phyloP scores from a whole-genome alignment of 2,888 invertebrate genomes.

The Apoda limacodes region DNA sequence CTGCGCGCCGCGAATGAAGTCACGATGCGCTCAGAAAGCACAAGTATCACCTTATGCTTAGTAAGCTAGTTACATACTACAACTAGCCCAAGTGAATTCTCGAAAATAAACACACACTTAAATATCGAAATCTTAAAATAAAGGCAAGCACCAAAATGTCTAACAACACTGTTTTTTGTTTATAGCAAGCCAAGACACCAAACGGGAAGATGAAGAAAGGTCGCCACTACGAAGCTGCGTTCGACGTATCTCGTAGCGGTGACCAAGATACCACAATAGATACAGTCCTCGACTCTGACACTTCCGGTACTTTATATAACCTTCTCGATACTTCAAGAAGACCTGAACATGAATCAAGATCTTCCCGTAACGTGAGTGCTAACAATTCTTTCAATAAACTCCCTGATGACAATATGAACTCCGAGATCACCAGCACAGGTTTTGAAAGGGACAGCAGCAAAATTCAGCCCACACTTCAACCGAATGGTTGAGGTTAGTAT shows the following conservation, averaged over 20 bases:
- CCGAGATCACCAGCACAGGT: slow-evolving; percentile 36
- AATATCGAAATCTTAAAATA: not conserved
- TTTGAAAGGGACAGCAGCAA: slow-evolving; percentile 47
- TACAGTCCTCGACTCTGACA: slow-evolving; percentile 33
- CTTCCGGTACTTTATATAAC: slow-evolving; percentile 26
- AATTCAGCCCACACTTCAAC: slow-evolving; percentile 53
- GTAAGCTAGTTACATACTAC: no score
- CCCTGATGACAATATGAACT: slow-evolving; percentile 63
- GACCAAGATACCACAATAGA: slow-evolving; percentile 42
- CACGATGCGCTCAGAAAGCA: no score
- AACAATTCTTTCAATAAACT: slow-evolving; percentile 42
- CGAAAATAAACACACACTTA: not conserved
- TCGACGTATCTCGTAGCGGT: slow-evolving; percentile 41
- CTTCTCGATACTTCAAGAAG: slow-evolving; percentile 35
- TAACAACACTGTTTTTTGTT: slow-evolving; percentile 1
- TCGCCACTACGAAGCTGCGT: slow-evolving; percentile 32
- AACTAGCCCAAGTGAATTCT: no score
- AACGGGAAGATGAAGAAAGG: slow-evolving; percentile 46
- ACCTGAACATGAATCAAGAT: slow-evolving; percentile 33
- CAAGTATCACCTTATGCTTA: no score
- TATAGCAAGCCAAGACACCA: slow-evolving; percentile 45
- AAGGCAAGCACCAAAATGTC: not conserved
- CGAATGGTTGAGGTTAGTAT: slow-evolving; percentile 48
- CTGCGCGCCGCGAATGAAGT: no score
- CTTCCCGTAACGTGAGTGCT: slow-evolving; percentile 30